Base-by-base conservation (phyloP, 2,888 invertebrate genomes). In the Callyntrura sp. region DNA sequence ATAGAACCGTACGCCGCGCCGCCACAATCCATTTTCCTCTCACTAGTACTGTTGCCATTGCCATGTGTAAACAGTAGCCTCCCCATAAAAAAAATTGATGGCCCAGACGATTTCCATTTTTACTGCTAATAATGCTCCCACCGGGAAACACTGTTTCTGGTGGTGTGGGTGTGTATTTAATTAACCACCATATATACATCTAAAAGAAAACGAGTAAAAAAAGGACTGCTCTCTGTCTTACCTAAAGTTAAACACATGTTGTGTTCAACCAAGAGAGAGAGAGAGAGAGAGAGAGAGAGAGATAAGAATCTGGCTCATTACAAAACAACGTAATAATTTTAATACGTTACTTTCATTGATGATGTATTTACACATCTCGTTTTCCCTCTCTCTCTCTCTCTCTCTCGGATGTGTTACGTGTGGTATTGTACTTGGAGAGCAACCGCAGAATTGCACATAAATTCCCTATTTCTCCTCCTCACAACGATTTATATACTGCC, bases 281-380 rank as follows among this genome's bases (percentile, higher is more conserved):
- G 23, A 0, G 2, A 48, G 73, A 48, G 20, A 45, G 23, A 0
- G 2, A 48, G 73, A 48, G 20, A 45, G 23, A 0, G 2, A 48
- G 73, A 48, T 73, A 48, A 20, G 45, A 73, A 48, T 73, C 35
- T 35, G 20, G 11, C n/a, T 43, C 43, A 35, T 35, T 35, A 35
- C 35, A 35, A 6, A 35, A 35, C 35, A 35, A 35, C 35, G 35
- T 14, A 5, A 43, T 68, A 5, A 68, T 68, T 9, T 43, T 43
- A 35, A 73, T 12, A 73, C 73, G 48, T 48, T 73, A 70, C 70
- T 70, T 70, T 70, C 70, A 70, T 70, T 70, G 70, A 65, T 65
- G 25, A 28, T 35, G 62, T n/a, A n/a, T n/a, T n/a, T 55, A 62
- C 1, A 11, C 14, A 51, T 51, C 2, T 51, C 1, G 3, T 6